Base-by-base conservation (phyloP, 92 coral and sea anemone genomes). In the Actinostola sp. region DNA sequence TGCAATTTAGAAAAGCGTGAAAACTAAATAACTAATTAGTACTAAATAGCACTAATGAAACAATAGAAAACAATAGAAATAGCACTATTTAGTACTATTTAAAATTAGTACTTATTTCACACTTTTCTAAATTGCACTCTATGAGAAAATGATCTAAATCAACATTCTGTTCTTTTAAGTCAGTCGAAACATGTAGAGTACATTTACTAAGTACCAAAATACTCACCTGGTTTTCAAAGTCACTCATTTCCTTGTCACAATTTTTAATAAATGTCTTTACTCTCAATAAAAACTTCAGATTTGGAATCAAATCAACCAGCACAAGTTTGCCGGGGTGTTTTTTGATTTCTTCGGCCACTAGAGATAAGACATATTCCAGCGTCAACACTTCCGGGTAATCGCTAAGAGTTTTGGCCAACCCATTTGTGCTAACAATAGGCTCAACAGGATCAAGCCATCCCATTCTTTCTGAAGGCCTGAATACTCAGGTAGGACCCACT, bases 271-370 rank as follows among this genome's bases (percentile, higher is more conserved):
- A 90, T 2, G 77, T 62, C 24, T 90, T 70, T 34, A 76, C 87
- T 44, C 84, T 83, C 89, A 90, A 75, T 92, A 90, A 61, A 50
- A 83, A 87, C 66, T 76, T 90, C 46, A 90, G 80, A 66, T 83
- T 90, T 34, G 97, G 96, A 46, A 90, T 87, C n/a, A 90, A 53
- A 70, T 90, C 96, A 42, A 90, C 80, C 67, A 90, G 50, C n/a
- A 90, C 66, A 33, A 91, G 88, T 35, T 76, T 80, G 1, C 72
- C 68, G 4, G 96, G 96, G 30, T 63, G 66, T 8, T 72, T 83
- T 25, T 79, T 71, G 19, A 90, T 67, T 58, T 90, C 89, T 17
- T 90, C 89, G 3, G 67, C 82, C 27, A 90, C 69, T 29, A 87
- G 48, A 26, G 78, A 70, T 78, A 90, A 57, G 13, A 90, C 96